Evolutionary conservation across 2,113 vertebrate species (phyloP).

Genomic region (Nansenia antarctica): DNA sequence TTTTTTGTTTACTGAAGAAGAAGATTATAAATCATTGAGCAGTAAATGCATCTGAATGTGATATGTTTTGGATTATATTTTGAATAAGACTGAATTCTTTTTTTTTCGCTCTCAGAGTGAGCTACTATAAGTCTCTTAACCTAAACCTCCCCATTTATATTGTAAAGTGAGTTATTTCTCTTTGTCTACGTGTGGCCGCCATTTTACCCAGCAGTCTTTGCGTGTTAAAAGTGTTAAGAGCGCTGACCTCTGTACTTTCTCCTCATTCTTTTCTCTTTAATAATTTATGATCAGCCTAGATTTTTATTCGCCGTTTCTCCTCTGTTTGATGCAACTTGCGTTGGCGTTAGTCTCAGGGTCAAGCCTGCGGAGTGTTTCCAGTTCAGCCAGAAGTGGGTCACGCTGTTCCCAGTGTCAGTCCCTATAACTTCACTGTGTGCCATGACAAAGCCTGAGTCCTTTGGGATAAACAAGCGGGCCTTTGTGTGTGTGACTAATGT

Average conservation of each 20-base stretch:
- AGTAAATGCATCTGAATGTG: no score
- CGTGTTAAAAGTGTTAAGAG: conserved; percentile 15
- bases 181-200: background rate
- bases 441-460: conserved; percentile 59
- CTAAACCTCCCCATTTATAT: background rate
- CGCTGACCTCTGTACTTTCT: conserved; percentile 38
- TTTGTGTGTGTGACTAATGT: conserved; percentile 47
- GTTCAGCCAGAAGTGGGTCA: conserved; percentile 75
- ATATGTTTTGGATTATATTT: background rate
- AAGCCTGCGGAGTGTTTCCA: conserved; percentile 66
- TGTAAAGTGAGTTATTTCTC: background rate
- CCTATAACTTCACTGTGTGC: conserved; percentile 61
- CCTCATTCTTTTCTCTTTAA: conserved; percentile 48
- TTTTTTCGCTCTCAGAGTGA: background rate
- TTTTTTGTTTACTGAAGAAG: no score
- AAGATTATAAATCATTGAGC: no score
- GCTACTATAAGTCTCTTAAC: background rate
- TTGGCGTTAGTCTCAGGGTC: conserved; percentile 52
- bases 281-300: conserved; percentile 56
- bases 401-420: conserved; percentile 72
- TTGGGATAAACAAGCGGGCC: conserved; percentile 47
- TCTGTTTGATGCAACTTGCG: conserved; percentile 35
- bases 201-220: conserved; percentile 14
- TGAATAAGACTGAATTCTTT: background rate
- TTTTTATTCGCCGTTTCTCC: conserved; percentile 21